A percentile compares a stretch with the other conserved stretches of the same genome.
Evolutionary conservation across 2,113 vertebrate species (phyloP).

Genomic region (Pheucticus melanocephalus): DNA sequence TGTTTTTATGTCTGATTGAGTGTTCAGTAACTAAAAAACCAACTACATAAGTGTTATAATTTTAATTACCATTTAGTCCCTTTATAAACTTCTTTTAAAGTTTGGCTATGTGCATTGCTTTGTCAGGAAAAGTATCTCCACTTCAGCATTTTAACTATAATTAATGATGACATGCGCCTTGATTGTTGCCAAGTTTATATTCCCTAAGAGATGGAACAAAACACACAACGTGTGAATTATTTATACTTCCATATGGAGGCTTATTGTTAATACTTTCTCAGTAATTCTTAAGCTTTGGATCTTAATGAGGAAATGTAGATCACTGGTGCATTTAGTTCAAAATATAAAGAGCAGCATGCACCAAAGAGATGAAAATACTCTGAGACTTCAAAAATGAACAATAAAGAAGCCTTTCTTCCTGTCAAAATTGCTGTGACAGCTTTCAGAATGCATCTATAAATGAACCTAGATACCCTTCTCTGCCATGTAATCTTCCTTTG

Average conservation of each 20-base stretch:
- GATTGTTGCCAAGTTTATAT: conserved; percentile 10
- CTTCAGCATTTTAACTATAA: conserved; percentile 25
- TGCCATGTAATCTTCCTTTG: background rate
- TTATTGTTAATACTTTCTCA: conserved; percentile 37
- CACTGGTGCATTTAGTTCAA: background rate
- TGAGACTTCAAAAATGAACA: background rate
- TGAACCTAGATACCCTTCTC: background rate
- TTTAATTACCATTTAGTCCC: background rate
- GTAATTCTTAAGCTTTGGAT: conserved; percentile 28
- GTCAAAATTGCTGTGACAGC: conserved; percentile 23
- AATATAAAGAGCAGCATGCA: conserved; percentile 21
- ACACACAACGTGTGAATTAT: conserved; percentile 39
- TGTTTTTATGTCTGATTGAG: conserved; percentile 1
- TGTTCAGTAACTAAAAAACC: background rate
- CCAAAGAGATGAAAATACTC: background rate
- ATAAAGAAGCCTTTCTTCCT: conserved; percentile 21
- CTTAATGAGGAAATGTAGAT: conserved; percentile 31
- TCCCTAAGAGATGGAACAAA: conserved; percentile 22
- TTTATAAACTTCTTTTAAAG: conserved; percentile 20
- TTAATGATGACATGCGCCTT: conserved; percentile 27
- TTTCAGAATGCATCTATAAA: conserved; percentile 5
- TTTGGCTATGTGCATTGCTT: background rate
- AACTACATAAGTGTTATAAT: background rate
- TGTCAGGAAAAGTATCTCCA: background rate
- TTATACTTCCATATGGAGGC: conserved; percentile 29